These are phyloP conservation scores for Gallinago paraguaiae DNA, from an alignment of 2,113 vertebrate species.

Conservation along the genomic window DNA sequence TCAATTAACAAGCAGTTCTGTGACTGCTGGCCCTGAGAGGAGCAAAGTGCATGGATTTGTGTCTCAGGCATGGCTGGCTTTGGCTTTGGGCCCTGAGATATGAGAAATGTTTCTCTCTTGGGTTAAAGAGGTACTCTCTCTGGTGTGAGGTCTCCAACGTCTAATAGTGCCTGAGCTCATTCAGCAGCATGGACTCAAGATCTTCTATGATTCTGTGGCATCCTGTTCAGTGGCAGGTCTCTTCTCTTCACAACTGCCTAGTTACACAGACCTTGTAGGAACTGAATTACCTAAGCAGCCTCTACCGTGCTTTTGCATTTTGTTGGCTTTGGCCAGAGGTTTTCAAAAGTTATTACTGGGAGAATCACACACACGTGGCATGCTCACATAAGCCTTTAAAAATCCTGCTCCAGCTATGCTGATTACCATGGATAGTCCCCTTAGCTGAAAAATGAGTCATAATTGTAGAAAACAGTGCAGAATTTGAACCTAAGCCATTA, in stretches of 20 bases:
- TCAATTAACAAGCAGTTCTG: background rate
- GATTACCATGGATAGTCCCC: slow-evolving; percentile 36
- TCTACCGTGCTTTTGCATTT: background rate
- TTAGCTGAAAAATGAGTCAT: slow-evolving; percentile 57
- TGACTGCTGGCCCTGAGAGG: accelerated
- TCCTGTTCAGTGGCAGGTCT: background rate
- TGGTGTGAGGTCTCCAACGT: background rate
- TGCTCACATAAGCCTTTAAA: slow-evolving; percentile 28
- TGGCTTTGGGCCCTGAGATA: background rate
- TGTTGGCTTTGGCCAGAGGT: background rate
- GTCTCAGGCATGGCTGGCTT: background rate
- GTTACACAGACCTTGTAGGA: background rate
- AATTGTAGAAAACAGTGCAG: slow-evolving; percentile 52
- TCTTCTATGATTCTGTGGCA: background rate
- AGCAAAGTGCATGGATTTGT: background rate
- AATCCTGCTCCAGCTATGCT: slow-evolving; percentile 20
- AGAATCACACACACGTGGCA: background rate
- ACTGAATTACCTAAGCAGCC: background rate
- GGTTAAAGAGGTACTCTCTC: background rate
- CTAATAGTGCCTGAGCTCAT: background rate
- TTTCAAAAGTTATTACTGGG: background rate
- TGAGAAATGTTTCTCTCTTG: background rate
- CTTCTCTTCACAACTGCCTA: background rate
- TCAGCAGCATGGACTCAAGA: background rate
- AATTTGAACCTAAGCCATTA: slow-evolving; percentile 56